Conservation (phyloP, 1,140 invertebrate genomes). For the Drosophila insularis region DNA sequence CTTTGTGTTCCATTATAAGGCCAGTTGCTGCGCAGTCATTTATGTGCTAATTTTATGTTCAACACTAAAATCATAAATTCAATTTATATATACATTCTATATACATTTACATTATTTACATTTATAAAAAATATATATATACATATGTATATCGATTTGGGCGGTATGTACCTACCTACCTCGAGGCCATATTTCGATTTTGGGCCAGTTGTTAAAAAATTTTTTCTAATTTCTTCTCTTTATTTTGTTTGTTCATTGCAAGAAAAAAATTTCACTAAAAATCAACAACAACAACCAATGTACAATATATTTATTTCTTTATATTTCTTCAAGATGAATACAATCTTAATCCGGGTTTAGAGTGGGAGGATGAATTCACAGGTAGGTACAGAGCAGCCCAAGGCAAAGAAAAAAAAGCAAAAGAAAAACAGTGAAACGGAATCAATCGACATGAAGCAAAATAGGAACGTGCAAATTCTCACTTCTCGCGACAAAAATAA, state of each 20-base stretch:
- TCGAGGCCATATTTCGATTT: conserved; percentile 13
- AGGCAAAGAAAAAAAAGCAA: conserved; percentile 29
- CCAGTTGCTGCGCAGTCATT: conserved; percentile 1
- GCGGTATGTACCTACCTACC: conserved; percentile 48
- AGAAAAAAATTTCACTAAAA: conserved; percentile 32
- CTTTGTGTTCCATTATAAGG: conserved; percentile 22
- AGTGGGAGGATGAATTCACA: conserved; percentile 99
- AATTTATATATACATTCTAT: conserved; percentile 8
- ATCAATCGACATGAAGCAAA: conserved; percentile 83
- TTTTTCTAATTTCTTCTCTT: conserved; percentile 20
- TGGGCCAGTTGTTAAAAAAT: background rate
- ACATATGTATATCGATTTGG: conserved; percentile 27
- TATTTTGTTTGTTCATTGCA: conserved; percentile 26
- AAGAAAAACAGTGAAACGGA: conserved; percentile 68
- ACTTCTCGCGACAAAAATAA: conserved; percentile 34
- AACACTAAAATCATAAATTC: background rate
- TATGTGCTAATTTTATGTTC: conserved; percentile 45
- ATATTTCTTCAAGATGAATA: conserved; percentile 94
- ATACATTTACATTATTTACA: background rate
- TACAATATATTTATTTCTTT: conserved; percentile 86
- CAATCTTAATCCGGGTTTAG: conserved; percentile 99
- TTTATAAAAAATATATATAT: no score
- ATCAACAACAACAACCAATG: conserved; percentile 51
- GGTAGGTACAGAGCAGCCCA: conserved; percentile 90
- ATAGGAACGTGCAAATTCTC: conserved; percentile 81